phyloP scores from a whole-genome alignment of 2,797 vertebrate species.

The Sebastolobus altivelis region DNA sequence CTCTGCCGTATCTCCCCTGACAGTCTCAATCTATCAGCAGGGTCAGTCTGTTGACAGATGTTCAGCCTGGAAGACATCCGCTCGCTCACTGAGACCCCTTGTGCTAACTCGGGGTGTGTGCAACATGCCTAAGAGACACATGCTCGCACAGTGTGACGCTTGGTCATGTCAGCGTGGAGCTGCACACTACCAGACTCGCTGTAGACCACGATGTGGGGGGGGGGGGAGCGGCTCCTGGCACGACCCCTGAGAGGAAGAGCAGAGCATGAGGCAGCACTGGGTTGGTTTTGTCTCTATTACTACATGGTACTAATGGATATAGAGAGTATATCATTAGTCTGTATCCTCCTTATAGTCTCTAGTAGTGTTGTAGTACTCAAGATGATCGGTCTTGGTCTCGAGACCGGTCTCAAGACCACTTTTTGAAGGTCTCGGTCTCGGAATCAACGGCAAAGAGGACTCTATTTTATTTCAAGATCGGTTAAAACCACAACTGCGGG shows the following conservation, averaged over 20 bases:
- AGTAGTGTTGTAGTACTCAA: no score
- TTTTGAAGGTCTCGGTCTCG: no score
- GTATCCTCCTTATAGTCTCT: not conserved
- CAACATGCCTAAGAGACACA: constrained; percentile 57
- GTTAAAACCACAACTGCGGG: no score
- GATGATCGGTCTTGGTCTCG: no score
- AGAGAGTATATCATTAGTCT: not conserved
- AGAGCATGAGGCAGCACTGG: not conserved
- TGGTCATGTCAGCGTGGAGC: constrained; percentile 48
- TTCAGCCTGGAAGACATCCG: constrained; percentile 63
- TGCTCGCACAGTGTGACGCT: constrained; percentile 63
- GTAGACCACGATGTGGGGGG: constrained; percentile 5
- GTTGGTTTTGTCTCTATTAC: not conserved
- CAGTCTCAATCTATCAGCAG: constrained; percentile 47
- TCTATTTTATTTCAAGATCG: no score
- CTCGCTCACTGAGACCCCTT: constrained; percentile 54
- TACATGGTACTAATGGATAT: not conserved
- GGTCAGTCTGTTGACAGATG: constrained; percentile 70
- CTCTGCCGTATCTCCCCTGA: constrained; percentile 49
- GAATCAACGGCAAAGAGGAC: no score
- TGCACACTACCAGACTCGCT: constrained; percentile 16
- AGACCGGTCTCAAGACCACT: no score
- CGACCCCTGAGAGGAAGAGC: not conserved
- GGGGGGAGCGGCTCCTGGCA: not conserved
- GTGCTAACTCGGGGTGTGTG: constrained; percentile 36